phyloP scores from a whole-genome alignment of 2,888 invertebrate genomes.

The Rhodophaea formosa region DNA sequence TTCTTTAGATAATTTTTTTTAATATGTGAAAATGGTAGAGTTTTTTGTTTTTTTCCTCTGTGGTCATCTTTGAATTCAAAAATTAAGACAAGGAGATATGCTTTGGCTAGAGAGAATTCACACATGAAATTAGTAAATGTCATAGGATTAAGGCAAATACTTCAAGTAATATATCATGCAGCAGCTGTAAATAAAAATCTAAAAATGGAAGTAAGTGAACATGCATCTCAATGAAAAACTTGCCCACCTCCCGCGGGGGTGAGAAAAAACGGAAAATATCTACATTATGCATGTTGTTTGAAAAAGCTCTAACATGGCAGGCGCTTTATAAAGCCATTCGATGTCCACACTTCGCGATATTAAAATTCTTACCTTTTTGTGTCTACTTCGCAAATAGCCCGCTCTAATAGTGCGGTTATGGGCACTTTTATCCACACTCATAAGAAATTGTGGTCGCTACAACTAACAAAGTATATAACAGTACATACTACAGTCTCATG shows the following conservation, averaged over 20 bases:
- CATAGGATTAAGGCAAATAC: too few species aligned
- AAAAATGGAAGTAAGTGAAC: too few species aligned
- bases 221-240: background rate
- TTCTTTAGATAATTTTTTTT: too few species aligned
- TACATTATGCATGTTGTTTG: background rate
- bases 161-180: too few species aligned
- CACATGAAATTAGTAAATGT: too few species aligned
- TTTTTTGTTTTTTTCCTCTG: too few species aligned
- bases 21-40: too few species aligned
- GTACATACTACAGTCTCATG: background rate
- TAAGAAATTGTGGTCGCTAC: background rate
- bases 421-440: background rate
- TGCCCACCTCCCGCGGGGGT: background rate
- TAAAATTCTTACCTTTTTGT: slow-evolving; percentile 13
- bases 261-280: background rate
- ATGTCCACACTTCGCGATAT: slow-evolving; percentile 1
- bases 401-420: background rate
- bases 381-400: slow-evolving; percentile 2
- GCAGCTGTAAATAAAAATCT: too few species aligned
- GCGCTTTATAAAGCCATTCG: slow-evolving; percentile 10
- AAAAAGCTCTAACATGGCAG: background rate
- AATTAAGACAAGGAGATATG: too few species aligned
- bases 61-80: too few species aligned
- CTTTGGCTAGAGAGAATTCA: too few species aligned
- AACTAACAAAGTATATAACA: background rate